Conservation (phyloP, 2,113 vertebrate species). For the Struthio camelus region DNA sequence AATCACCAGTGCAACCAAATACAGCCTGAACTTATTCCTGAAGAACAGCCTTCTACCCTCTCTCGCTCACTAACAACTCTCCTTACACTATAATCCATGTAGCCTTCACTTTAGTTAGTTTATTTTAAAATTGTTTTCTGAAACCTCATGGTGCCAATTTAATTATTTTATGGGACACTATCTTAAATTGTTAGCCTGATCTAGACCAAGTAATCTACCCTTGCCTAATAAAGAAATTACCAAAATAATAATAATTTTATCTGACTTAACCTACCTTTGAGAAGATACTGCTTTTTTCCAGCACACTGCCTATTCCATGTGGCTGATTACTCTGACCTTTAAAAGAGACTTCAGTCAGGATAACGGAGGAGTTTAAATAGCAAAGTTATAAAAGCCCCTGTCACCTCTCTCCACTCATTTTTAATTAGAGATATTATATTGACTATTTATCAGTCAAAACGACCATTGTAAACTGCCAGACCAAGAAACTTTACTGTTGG, state of each 20-base stretch:
- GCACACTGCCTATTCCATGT: rapidly evolving
- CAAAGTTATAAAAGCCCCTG: not conserved
- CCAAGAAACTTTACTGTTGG: not conserved
- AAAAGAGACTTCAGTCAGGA: not conserved
- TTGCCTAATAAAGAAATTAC: not conserved
- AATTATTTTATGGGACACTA: not conserved
- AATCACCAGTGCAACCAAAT: not conserved
- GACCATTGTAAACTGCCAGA: not conserved
- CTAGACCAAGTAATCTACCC: not conserved
- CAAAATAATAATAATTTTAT: not conserved
- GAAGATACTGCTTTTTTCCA: not conserved
- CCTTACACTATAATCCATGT: not conserved
- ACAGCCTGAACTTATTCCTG: not conserved
- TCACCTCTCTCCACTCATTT: not conserved
- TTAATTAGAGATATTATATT: not conserved
- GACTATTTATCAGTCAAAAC: constrained; percentile 16
- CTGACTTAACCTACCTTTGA: not conserved
- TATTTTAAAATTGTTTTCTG: not conserved
- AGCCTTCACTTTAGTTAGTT: not conserved
- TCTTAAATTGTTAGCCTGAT: not conserved
- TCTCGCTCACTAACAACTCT: not conserved
- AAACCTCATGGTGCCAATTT: not conserved
- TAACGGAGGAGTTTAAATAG: not conserved
- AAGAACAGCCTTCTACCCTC: not conserved
- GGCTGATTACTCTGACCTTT: not conserved